Percentiles rank a stretch among this genome's conserved stretches.
These are phyloP conservation scores for Drosophila prosaltans DNA, from an alignment of 1,140 invertebrate species.

Conservation along the genomic window DNA sequence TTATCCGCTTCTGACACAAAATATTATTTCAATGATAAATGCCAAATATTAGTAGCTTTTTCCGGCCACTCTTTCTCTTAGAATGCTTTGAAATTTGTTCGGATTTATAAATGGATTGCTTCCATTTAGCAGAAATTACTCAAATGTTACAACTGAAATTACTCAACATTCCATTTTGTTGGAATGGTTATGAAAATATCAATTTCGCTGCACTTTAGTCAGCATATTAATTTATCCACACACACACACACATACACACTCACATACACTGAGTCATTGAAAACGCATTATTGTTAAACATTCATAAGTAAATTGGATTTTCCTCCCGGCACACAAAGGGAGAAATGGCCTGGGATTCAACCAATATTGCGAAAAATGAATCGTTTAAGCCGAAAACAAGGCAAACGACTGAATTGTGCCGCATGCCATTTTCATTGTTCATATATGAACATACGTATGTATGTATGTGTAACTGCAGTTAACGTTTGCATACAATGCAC, in stretches of 20 bases:
- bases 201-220: neutral
- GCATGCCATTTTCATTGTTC: constrained; percentile 7
- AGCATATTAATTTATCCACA: constrained; percentile 5
- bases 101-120: no score
- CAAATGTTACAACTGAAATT: neutral
- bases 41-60: no score
- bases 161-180: neutral
- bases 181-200: neutral
- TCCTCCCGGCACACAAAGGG: constrained; percentile 31
- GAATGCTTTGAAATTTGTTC: no score
- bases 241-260: neutral
- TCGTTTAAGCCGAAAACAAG: constrained; percentile 26
- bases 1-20: no score
- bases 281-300: constrained; percentile 56
- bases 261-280: constrained; percentile 28
- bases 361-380: constrained; percentile 23
- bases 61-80: no score
- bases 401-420: constrained; percentile 24
- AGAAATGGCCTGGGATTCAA: constrained; percentile 14
- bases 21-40: no score
- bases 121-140: neutral
- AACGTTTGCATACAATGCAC: neutral
- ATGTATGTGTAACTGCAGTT: neutral
- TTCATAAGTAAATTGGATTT: constrained; percentile 48
- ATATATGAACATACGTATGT: neutral